phyloP scores from a whole-genome alignment of 1,140 invertebrate genomes.

The Araneus ventricosus region DNA sequence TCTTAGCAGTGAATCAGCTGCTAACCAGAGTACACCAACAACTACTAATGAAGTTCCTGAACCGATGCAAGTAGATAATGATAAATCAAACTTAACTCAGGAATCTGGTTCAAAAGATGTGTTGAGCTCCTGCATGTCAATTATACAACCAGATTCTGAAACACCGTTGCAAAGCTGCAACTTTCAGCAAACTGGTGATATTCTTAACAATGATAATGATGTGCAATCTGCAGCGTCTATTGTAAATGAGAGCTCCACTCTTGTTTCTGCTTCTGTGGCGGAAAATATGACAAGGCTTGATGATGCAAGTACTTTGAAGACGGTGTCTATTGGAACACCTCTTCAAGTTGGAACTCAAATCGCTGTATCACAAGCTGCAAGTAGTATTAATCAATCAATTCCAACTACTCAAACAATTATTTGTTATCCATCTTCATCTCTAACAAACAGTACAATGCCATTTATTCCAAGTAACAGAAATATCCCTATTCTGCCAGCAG shows the following conservation, averaged over 20 bases:
- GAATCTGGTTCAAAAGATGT: neutral
- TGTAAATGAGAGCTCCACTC: neutral
- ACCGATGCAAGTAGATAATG: neutral
- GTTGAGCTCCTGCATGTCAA: slow-evolving; percentile 7
- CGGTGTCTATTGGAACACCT: slow-evolving; percentile 25
- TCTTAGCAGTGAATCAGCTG: neutral
- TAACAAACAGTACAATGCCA: neutral
- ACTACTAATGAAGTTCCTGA: neutral
- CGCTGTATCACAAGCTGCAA: neutral
- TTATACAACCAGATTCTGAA: slow-evolving; percentile 39
- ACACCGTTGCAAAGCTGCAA: neutral
- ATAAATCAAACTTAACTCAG: neutral
- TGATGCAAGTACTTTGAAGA: neutral
- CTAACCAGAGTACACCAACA: neutral
- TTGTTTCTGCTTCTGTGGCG: neutral
- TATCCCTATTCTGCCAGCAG: neutral
- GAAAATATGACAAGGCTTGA: neutral
- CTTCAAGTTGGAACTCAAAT: slow-evolving; percentile 14
- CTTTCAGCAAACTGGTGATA: neutral
- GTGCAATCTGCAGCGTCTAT: neutral
- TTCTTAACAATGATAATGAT: neutral
- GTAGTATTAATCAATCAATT: neutral
- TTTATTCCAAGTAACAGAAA: neutral
- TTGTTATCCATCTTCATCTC: neutral
- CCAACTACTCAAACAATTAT: neutral